These are phyloP conservation scores for Macrocentrus cingulum DNA, from an alignment of 1,140 invertebrate genomes.

Conservation along the genomic window DNA sequence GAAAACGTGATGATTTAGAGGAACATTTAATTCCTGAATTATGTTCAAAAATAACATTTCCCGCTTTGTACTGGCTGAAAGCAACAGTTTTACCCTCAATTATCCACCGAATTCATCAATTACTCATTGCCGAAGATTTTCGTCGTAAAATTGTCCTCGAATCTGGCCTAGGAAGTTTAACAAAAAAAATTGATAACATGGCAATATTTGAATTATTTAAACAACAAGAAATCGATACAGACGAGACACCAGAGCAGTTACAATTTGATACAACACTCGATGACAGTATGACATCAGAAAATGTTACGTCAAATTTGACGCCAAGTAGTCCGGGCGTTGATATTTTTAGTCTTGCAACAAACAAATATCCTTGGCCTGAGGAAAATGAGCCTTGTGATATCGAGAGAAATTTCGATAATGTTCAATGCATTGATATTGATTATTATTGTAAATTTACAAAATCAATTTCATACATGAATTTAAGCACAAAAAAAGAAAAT, in stretches of 20 bases:
- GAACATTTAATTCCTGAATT: slow-evolving; percentile 90
- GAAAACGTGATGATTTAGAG: slow-evolving; percentile 65
- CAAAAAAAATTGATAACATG: neutral
- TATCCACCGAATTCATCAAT: slow-evolving; percentile 75
- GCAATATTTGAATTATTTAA: neutral
- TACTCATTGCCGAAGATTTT: slow-evolving; percentile 82
- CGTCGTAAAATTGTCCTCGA: slow-evolving; percentile 62
- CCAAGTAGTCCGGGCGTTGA: neutral
- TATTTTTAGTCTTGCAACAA: slow-evolving; percentile 32
- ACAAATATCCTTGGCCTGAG: slow-evolving; percentile 58
- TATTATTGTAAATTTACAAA: slow-evolving; percentile 66
- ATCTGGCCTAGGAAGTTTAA: slow-evolving; percentile 43
- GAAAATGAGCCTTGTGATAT: slow-evolving; percentile 69
- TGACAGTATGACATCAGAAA: slow-evolving; percentile 7
- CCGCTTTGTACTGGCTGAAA: slow-evolving; percentile 88
- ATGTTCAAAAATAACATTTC: slow-evolving; percentile 81
- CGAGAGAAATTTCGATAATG: slow-evolving; percentile 60
- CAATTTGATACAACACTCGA: slow-evolving; percentile 24
- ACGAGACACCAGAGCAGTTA: slow-evolving; percentile 21
- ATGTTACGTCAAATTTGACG: neutral
- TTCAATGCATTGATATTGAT: slow-evolving; percentile 68
- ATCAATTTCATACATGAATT: neutral
- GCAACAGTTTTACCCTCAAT: slow-evolving; percentile 85
- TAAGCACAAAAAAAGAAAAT: neutral
- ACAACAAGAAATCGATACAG: neutral